Conservation (phyloP, 2,797 vertebrate species). For the Pygocentrus nattereri region DNA sequence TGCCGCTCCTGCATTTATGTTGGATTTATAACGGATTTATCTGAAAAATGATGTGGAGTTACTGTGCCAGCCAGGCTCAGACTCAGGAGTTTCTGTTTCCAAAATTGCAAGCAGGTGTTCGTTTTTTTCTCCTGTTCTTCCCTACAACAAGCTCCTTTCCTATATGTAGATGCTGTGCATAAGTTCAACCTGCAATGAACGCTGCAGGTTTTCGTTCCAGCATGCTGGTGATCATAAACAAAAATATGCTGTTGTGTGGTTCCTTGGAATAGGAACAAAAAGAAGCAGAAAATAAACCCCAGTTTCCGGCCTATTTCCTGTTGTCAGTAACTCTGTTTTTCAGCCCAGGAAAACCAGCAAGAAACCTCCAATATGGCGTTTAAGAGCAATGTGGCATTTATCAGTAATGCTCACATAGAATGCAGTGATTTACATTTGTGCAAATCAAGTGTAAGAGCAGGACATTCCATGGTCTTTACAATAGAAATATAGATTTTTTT, state of each 20-base stretch:
- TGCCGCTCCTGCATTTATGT: slow-evolving; percentile 67
- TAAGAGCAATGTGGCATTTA: slow-evolving; percentile 55
- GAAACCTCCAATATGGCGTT: slow-evolving; percentile 45
- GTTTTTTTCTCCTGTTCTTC: slow-evolving; percentile 54
- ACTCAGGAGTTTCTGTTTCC: slow-evolving; percentile 67
- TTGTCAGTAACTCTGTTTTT: slow-evolving; percentile 55
- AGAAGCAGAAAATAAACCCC: slow-evolving; percentile 66
- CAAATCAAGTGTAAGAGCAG: slow-evolving; percentile 52
- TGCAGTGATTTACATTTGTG: slow-evolving; percentile 66
- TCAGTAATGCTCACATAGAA: slow-evolving; percentile 61
- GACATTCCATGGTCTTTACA: slow-evolving; percentile 62
- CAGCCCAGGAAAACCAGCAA: slow-evolving; percentile 51
- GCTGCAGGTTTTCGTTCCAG: slow-evolving; percentile 57
- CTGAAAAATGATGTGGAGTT: slow-evolving; percentile 74
- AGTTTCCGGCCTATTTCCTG: slow-evolving; percentile 61
- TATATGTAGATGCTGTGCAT: slow-evolving; percentile 64
- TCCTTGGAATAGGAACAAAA: slow-evolving; percentile 63
- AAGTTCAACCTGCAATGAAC: slow-evolving; percentile 63
- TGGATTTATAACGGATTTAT: slow-evolving; percentile 74
- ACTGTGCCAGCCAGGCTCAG: slow-evolving; percentile 69
- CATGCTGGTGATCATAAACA: slow-evolving; percentile 62
- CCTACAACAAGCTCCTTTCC: slow-evolving; percentile 43
- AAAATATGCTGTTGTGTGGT: slow-evolving; percentile 49
- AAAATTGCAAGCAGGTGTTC: slow-evolving; percentile 85
- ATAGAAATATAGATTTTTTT: slow-evolving; percentile 44